Evolutionary conservation across 2,113 vertebrate genomes (phyloP), one percentile per base, ranked within the genome.

Genomic region (Cettia cetti): DNA sequence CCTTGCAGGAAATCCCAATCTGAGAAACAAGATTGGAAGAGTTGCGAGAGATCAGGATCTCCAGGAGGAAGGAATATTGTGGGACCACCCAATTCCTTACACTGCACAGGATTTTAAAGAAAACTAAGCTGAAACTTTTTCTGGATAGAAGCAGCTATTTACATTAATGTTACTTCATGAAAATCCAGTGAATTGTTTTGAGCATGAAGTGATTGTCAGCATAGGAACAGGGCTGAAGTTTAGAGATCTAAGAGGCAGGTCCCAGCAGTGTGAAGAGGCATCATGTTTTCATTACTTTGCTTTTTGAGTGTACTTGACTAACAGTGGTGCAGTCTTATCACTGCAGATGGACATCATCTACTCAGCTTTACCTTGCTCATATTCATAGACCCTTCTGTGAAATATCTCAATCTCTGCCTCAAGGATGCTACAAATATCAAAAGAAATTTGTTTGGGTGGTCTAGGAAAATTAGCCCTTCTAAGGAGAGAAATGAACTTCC

Each of bases 301-400:
- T 31, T 66, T 65, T 61, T 13, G n/a, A 4, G 28, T 14, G 40
- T 14, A 42, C 40, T 10, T 40, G 10, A 42, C 27, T 15, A 24
- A 0, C 5, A n/a, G 16, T 18, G 69, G 6, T 37, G 31, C 0
- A 2, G 4, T 60, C 24, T 79, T 13, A 20, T n/a, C 9, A 2
- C 33, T 60, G 47, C 30, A 82, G 57, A 22, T 54, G 49, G 33
- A 26, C 31, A 26, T 8, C 4, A 17, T 54, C 18, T 52, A 4
- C 49, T 88, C 4, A 10, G 30, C 28, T 72, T 66, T 64, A 30
- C 50, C 40, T 82, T 87, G 17, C 14, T 63, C 7, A 3, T 40
- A 8, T 54, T 63, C 9, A 10, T 23, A 49, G 39, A 71, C 0
- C 1, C 1, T 54, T 50, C 35, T 52, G 18, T 72, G 59, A 94